phyloP scores from a whole-genome alignment of 2,113 vertebrate genomes.

The Anser brachyrhynchus region DNA sequence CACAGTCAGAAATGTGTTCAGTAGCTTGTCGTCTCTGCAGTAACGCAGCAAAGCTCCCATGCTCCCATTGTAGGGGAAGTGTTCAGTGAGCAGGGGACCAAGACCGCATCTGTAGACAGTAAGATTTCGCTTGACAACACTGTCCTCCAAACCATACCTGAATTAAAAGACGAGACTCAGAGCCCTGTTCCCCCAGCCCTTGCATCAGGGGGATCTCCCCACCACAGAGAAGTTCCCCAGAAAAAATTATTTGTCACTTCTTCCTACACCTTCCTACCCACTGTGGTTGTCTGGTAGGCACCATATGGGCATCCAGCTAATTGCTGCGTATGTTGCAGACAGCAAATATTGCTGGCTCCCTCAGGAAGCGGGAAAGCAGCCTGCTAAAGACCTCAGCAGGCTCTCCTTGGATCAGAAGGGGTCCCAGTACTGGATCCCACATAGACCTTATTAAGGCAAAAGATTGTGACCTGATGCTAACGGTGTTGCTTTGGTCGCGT shows the following conservation, averaged over 20 bases:
- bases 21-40: neutral
- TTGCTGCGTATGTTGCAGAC: too few species aligned
- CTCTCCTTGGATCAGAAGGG: neutral
- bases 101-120: neutral
- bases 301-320: neutral
- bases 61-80: neutral
- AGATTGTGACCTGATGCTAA: neutral
- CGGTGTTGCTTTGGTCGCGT: neutral
- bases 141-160: neutral
- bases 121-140: neutral
- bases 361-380: neutral
- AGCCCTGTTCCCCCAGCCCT: neutral
- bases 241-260: neutral
- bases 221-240: neutral
- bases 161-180: neutral
- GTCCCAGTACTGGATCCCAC: neutral
- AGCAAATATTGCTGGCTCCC: neutral
- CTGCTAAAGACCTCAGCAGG: neutral
- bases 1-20: neutral
- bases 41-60: neutral
- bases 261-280: neutral
- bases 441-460: neutral
- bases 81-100: neutral
- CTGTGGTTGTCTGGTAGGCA: neutral
- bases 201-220: neutral